phyloP scores from a whole-genome alignment of 2,113 vertebrate species.

The Gymnarchus niloticus region DNA sequence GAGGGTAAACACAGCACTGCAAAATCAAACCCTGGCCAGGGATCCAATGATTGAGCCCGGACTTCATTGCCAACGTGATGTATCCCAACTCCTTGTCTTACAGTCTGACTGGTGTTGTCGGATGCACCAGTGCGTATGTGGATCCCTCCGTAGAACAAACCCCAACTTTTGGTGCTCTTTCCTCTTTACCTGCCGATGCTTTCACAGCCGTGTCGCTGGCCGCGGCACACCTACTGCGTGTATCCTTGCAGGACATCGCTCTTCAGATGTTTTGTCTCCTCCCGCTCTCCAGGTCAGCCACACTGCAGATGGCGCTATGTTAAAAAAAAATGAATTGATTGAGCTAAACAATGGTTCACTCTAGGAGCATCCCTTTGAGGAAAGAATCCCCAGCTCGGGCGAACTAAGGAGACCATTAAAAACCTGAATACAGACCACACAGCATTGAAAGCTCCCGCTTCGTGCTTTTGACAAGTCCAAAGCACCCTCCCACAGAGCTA shows the following conservation, averaged over 20 bases:
- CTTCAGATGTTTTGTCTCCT: not conserved
- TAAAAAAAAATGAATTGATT: not conserved
- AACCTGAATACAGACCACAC: not conserved
- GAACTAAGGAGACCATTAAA: not conserved
- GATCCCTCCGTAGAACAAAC: not conserved
- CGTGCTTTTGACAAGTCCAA: not conserved
- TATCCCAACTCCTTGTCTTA: not conserved
- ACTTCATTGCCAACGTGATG: not conserved
- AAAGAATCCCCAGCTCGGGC: not conserved
- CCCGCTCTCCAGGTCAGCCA: not conserved
- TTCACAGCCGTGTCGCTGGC: not conserved
- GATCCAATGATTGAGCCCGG: not conserved
- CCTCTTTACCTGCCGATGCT: not conserved
- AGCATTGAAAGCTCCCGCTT: not conserved
- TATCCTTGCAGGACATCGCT: not conserved
- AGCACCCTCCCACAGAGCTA: not conserved
- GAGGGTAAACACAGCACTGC: not conserved
- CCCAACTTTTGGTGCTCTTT: not conserved
- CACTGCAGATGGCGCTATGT: not conserved
- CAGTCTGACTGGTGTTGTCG: not conserved
- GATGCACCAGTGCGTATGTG: not conserved
- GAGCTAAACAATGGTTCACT: not conserved
- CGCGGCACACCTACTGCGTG: not conserved
- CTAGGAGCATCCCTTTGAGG: not conserved
- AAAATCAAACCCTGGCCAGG: not conserved